Conservation (phyloP, 2,113 vertebrate genomes). For the Alectura lathami region DNA sequence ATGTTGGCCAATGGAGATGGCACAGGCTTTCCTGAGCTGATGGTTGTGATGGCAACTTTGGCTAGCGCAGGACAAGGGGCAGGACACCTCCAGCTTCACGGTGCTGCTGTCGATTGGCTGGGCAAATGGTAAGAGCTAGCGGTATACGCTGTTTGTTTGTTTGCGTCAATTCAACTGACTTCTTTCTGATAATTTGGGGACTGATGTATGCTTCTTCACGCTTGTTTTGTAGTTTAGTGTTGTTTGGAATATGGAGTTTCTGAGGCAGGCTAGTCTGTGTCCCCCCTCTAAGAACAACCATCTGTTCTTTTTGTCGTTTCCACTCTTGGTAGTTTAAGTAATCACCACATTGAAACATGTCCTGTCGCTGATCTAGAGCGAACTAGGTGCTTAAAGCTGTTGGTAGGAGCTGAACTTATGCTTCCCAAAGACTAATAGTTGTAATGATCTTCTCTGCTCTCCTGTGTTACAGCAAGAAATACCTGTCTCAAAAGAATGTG, state of each 20-base stretch:
- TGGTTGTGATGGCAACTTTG: slow-evolving; percentile 97
- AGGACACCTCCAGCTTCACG: slow-evolving; percentile 94
- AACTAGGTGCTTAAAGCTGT: background rate
- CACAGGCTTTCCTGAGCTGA: slow-evolving; percentile 95
- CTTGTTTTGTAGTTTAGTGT: background rate
- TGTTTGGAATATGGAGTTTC: background rate
- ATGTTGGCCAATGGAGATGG: slow-evolving; percentile 95
- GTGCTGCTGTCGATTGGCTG: slow-evolving; percentile 95
- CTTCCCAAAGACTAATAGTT: background rate
- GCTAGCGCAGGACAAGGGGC: slow-evolving; percentile 96
- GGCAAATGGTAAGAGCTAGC: slow-evolving; percentile 88
- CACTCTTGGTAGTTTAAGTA: background rate
- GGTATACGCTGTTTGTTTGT: background rate
- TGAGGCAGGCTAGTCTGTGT: background rate
- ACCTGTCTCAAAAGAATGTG: slow-evolving; percentile 98
- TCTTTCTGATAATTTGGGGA: background rate
- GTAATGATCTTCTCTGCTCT: background rate
- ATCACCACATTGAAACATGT: background rate
- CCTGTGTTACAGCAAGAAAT: slow-evolving; percentile 89
- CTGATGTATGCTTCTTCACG: fast-evolving
- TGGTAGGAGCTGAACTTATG: background rate
- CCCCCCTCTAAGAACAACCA: background rate
- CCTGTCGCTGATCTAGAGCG: background rate
- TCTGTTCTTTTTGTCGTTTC: background rate
- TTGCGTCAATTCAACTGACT: background rate